Evolutionary conservation across 1,140 invertebrate species (phyloP).

Genomic region (Drosophila persimilis): DNA sequence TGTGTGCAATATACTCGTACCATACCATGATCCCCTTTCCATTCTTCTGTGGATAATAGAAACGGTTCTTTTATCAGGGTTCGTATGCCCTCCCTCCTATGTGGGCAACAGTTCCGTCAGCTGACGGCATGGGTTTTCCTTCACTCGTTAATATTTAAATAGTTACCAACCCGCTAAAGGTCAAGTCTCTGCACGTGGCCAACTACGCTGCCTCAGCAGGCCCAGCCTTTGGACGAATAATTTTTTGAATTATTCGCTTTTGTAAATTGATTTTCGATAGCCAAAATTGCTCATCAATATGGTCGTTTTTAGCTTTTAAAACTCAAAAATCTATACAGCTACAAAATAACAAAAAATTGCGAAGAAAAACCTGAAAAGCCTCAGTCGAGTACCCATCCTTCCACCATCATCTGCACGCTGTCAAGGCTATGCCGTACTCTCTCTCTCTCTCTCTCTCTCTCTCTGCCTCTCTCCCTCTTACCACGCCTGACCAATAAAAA

Average conservation of each 20-base stretch:
- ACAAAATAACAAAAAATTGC: too few species aligned
- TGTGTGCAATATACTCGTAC: neutral
- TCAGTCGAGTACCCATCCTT: too few species aligned
- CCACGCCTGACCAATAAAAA: constrained; percentile 69
- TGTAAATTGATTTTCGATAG: neutral
- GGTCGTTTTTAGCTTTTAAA: too few species aligned
- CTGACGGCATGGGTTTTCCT: constrained; percentile 1
- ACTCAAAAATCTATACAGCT: too few species aligned
- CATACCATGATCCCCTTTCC: constrained; percentile 16
- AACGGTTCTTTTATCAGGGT: neutral
- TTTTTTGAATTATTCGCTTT: neutral
- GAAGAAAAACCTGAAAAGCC: too few species aligned
- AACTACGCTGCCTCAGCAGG: neutral
- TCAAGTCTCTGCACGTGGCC: constrained; percentile 28
- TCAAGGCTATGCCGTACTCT: neutral
- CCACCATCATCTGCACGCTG: too few species aligned
- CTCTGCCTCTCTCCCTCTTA: constrained; percentile 7
- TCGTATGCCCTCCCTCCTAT: neutral
- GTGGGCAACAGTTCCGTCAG: constrained; percentile 52
- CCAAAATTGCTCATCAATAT: too few species aligned
- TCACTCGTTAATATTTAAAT: constrained; percentile 32
- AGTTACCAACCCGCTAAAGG: constrained; percentile 45
- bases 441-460: constrained; percentile 7
- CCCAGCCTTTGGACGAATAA: too few species aligned
- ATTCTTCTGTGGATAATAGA: constrained; percentile 16